phyloP scores from a whole-genome alignment of 2,888 invertebrate genomes.

The Bugulina stolonifera region DNA sequence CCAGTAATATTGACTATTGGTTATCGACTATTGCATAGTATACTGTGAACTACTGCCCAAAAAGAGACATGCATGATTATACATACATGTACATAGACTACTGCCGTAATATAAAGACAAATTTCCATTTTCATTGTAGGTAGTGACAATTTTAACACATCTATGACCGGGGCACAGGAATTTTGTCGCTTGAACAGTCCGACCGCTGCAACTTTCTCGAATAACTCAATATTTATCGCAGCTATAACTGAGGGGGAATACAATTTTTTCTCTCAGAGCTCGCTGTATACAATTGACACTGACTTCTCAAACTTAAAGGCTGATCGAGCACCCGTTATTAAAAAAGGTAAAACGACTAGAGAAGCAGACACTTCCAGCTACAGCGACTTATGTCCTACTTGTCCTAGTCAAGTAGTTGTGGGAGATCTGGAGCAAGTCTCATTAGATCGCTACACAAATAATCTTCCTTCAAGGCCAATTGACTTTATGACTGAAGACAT shows the following conservation, averaged over 20 bases:
- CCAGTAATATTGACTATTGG: too few relatives aligned
- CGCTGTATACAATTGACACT: neutral
- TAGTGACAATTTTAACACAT: neutral
- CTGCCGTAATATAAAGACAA: too few relatives aligned
- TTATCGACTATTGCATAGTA: too few relatives aligned
- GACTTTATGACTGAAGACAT: slow-evolving; percentile 8
- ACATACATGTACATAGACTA: too few relatives aligned
- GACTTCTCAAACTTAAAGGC: too few relatives aligned
- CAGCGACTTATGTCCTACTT: neutral
- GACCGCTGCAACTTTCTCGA: neutral
- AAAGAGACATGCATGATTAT: too few relatives aligned
- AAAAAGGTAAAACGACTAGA: too few relatives aligned
- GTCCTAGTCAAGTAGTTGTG: neutral
- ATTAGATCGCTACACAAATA: neutral
- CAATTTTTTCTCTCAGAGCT: neutral
- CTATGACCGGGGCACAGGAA: neutral
- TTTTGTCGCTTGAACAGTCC: neutral
- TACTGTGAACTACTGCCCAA: too few relatives aligned
- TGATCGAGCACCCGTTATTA: too few relatives aligned
- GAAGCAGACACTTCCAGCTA: neutral
- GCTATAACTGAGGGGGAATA: neutral
- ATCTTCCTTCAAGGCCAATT: neutral
- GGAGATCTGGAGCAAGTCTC: neutral
- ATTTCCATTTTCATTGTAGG: too few relatives aligned
- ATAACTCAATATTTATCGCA: neutral